phyloP scores from a whole-genome alignment of 2,888 invertebrate genomes.

The Phyllotreta cruciferae region DNA sequence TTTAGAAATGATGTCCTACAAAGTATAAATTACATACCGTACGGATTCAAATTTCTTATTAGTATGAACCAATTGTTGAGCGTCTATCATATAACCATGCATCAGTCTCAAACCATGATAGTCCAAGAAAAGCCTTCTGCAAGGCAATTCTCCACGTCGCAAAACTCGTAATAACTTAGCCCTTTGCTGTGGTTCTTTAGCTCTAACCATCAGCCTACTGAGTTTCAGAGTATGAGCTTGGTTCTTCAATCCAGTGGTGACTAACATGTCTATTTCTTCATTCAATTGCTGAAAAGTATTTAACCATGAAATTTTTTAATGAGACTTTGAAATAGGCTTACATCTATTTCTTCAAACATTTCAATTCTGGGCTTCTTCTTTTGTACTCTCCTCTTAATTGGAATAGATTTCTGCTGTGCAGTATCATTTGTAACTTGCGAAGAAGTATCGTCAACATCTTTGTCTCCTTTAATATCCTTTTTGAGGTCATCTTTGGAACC shows the following conservation, averaged over 20 bases:
- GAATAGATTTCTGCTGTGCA: slow-evolving; percentile 38
- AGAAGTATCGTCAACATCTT: slow-evolving; percentile 33
- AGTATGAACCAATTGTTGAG: slow-evolving; percentile 59
- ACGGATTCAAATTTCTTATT: slow-evolving; percentile 54
- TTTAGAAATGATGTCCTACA: not conserved
- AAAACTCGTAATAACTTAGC: slow-evolving; percentile 79
- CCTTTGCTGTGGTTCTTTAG: slow-evolving; percentile 81
- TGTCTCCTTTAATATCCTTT: slow-evolving; percentile 32
- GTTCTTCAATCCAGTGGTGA: slow-evolving; percentile 82
- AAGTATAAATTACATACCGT: slow-evolving; percentile 41
- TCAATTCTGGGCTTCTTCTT: slow-evolving; percentile 61
- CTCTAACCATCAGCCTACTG: slow-evolving; percentile 91
- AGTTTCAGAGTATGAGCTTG: slow-evolving; percentile 88
- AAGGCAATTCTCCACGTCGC: slow-evolving; percentile 80
- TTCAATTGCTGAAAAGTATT: slow-evolving; percentile 69
- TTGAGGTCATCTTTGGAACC: slow-evolving; percentile 35
- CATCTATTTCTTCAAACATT: slow-evolving; percentile 70
- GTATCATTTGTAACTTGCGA: slow-evolving; percentile 34
- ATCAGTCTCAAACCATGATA: slow-evolving; percentile 91
- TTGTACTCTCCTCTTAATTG: slow-evolving; percentile 43
- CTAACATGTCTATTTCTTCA: slow-evolving; percentile 85
- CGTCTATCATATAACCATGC: slow-evolving; percentile 92
- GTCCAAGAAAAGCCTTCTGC: slow-evolving; percentile 86
- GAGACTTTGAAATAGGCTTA: slow-evolving; percentile 52
- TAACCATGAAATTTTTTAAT: not conserved